phyloP scores from a whole-genome alignment of 2,113 vertebrate genomes.

The Carassius carassius region DNA sequence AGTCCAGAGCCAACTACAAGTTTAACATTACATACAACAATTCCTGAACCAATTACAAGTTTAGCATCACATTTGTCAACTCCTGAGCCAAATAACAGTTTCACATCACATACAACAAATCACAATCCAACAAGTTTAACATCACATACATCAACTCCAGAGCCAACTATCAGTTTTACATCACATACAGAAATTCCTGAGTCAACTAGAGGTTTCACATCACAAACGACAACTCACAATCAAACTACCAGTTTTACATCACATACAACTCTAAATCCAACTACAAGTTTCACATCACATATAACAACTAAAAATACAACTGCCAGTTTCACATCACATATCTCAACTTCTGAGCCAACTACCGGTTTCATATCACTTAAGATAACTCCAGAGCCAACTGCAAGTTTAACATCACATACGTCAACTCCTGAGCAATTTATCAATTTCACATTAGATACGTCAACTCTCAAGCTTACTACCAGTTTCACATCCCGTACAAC shows the following conservation, averaged over 20 bases:
- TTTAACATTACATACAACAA: neutral
- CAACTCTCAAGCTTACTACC: too few relatives aligned
- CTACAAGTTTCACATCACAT: too few relatives aligned
- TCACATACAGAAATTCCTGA: neutral
- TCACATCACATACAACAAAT: too few relatives aligned
- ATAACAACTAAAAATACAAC: neutral
- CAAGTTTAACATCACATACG: too few relatives aligned
- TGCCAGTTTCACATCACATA: neutral
- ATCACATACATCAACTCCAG: too few relatives aligned
- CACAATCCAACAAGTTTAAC: fast-evolving
- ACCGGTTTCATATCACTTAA: fast-evolving
- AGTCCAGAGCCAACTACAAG: neutral
- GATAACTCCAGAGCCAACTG: constrained; percentile 15
- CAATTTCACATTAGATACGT: too few relatives aligned
- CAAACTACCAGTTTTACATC: neutral
- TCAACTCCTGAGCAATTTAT: too few relatives aligned
- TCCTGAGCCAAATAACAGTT: too few relatives aligned
- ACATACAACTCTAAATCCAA: neutral
- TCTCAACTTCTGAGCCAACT: fast-evolving
- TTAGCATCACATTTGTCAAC: neutral
- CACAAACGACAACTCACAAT: too few relatives aligned
- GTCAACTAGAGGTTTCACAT: fast-evolving
- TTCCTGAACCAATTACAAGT: neutral
- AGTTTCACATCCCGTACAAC: too few relatives aligned
- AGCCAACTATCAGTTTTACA: too few relatives aligned